phyloP scores from a whole-genome alignment of 2,113 vertebrate species.

The Electrona antarctica region DNA sequence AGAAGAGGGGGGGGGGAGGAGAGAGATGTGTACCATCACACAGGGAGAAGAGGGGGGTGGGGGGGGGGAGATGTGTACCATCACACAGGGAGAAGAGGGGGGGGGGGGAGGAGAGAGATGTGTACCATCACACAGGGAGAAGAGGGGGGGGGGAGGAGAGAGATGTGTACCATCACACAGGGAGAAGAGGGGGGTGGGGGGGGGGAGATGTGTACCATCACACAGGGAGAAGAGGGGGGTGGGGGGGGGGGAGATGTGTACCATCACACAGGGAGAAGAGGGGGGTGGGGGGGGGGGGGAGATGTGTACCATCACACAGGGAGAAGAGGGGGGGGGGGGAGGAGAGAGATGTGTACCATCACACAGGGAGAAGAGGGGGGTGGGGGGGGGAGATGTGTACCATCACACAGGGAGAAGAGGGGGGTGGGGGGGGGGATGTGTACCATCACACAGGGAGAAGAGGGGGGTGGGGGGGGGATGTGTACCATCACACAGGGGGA shows the following conservation, averaged over 20 bases:
- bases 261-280: background rate
- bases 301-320: background rate
- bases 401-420: too few relatives aligned
- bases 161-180: background rate
- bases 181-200: conserved; percentile 33
- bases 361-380: background rate
- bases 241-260: too few relatives aligned
- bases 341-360: too few relatives aligned
- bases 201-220: conserved; percentile 38
- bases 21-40: too few relatives aligned
- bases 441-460: too few relatives aligned
- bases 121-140: background rate
- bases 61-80: background rate
- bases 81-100: background rate
- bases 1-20: background rate
- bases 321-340: background rate
- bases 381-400: too few relatives aligned
- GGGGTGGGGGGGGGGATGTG: too few relatives aligned
- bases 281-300: too few relatives aligned
- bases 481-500: too few relatives aligned
- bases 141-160: background rate
- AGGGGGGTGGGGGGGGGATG: too few relatives aligned
- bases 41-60: background rate
- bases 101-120: too few relatives aligned
- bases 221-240: background rate